Percentiles rank a stretch among this genome's conserved stretches.
phyloP scores from a whole-genome alignment of 1,140 invertebrate species.

The Diorhabda elongata region DNA sequence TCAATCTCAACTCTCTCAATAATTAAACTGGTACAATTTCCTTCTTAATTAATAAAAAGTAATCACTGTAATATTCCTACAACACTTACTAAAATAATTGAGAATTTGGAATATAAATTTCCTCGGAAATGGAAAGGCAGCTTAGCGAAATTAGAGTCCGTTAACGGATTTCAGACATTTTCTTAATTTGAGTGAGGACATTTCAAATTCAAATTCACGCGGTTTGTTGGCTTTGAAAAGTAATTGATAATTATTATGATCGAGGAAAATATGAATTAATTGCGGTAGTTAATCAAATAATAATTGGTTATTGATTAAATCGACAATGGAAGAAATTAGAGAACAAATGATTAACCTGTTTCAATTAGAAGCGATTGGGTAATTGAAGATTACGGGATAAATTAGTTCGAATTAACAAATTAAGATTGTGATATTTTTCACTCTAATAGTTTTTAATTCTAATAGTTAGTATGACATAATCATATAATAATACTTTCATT shows the following conservation, averaged over 20 bases:
- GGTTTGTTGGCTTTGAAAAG: not conserved
- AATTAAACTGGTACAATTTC: not conserved
- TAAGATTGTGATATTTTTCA: no score
- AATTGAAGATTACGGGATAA: no score
- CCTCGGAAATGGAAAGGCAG: not conserved
- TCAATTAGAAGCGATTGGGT: no score
- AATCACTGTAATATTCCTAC: not conserved
- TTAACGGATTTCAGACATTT: not conserved
- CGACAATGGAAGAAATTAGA: no score
- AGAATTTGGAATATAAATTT: conserved; percentile 3
- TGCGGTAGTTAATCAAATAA: not conserved
- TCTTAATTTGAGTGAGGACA: not conserved
- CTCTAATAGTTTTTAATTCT: no score
- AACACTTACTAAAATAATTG: conserved; percentile 3
- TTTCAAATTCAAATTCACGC: not conserved
- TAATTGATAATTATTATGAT: conserved; percentile 3
- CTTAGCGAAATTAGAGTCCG: not conserved
- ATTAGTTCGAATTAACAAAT: no score
- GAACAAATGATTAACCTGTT: no score
- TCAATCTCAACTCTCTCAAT: no score
- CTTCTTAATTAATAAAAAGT: conserved; percentile 1
- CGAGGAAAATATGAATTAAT: not conserved
- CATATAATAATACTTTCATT: no score
- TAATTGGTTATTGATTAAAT: no score
- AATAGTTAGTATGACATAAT: no score